Evolutionary conservation across 2,888 invertebrate genomes (phyloP).

Genomic region (Phasia obesa): DNA sequence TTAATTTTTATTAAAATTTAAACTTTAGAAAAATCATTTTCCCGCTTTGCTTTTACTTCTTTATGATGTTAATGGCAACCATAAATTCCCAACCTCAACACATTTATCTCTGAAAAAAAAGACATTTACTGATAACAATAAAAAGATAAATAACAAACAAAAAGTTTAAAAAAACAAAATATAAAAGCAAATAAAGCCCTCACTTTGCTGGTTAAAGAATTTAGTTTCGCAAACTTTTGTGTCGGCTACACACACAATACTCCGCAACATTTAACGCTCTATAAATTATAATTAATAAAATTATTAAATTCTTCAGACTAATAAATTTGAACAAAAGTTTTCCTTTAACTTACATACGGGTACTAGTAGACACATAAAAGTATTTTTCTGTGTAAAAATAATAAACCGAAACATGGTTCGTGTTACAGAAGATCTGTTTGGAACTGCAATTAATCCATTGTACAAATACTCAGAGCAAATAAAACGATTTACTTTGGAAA

Average conservation of each 20-base stretch:
- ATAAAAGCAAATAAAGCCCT: conserved; percentile 16
- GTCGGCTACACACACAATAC: conserved; percentile 3
- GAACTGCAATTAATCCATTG: conserved; percentile 77
- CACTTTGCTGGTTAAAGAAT: background rate
- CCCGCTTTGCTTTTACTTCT: too few species aligned
- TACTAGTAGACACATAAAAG: background rate
- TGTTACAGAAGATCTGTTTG: conserved; percentile 79
- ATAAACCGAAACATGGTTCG: conserved; percentile 74
- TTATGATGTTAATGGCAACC: conserved; percentile 6
- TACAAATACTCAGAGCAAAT: conserved; percentile 75
- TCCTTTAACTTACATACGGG: background rate
- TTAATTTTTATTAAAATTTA: too few species aligned
- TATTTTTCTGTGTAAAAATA: background rate
- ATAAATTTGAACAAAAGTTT: conserved; percentile 21
- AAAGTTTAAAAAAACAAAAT: background rate
- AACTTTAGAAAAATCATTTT: too few species aligned
- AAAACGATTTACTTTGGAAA: conserved; percentile 79
- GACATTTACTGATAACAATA: conserved; percentile 47
- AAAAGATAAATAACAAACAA: background rate
- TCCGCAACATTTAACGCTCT: conserved; percentile 1
- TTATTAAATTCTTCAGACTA: conserved; percentile 1
- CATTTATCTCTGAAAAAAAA: background rate
- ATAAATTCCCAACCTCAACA: background rate
- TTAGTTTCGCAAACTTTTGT: conserved; percentile 18
- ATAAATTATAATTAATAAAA: conserved; percentile 49